Base-by-base conservation (phyloP, 2,113 vertebrate species). In the Melanerpes aurifrons region DNA sequence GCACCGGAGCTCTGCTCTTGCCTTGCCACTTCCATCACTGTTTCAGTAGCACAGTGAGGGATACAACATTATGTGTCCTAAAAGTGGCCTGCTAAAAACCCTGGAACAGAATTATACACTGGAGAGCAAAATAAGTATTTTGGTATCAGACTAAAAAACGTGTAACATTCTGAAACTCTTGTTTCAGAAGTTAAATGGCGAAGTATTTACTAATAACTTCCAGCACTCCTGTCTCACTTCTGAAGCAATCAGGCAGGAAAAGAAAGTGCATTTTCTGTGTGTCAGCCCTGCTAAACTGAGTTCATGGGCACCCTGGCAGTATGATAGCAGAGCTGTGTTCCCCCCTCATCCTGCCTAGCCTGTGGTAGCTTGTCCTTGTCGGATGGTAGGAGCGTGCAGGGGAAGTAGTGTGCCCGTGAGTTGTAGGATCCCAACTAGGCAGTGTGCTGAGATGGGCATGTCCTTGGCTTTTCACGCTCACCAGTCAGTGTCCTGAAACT, bases 401-500 rank as follows among this genome's bases (percentile, higher is more conserved):
- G 57, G 16, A 58, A 58, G 82, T 47, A 68, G 56, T 4, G 0
- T 59, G 47, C n/a, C 47, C 7, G 2, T 18, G n/a, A 37, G 19
- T 7, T 0, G 2, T 18, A 57, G 40, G 47, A 32, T 57, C 17
- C 40, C 25, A 11, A 28, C 7, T 35, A 43, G 61, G 31, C 80
- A 66, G 73, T 1, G 1, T 26, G 58, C 58, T 70, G 63, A 61
- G 45, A 31, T 67, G 54, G 9, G 9, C 28, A 50, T 1, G 12
- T 57, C 76, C 70, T n/a, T 48, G 19, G 48, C 14, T 58, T 35
- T 48, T 63, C 57, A 31, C 0, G 0, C 28, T 62, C 1, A 1
- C 28, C 48, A 57, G 24, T 4, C 40, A 43, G 18, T 3, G 0
- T 48, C 48, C 28, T 35, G 19, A 40, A 62, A 28, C 32, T 57